These are phyloP conservation scores for Drosophila willistoni DNA, from an alignment of 1,140 invertebrate genomes.

Conservation along the genomic window DNA sequence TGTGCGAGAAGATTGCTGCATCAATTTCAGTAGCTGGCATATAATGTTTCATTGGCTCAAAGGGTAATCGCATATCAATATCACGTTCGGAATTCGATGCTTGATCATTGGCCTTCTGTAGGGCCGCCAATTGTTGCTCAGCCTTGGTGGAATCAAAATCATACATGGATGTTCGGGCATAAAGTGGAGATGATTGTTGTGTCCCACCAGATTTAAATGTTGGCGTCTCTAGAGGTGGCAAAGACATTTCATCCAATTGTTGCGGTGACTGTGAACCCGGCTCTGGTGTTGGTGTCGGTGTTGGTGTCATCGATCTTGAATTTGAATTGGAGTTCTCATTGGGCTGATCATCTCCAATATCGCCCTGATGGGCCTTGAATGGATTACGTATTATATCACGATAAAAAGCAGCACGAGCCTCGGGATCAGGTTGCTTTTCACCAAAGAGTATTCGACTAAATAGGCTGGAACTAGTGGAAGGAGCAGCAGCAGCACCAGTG, in stretches of 20 bases:
- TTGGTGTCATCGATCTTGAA: conserved; percentile 67
- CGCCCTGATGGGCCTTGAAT: conserved; percentile 54
- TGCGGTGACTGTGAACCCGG: conserved; percentile 66
- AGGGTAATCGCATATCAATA: conserved; percentile 90
- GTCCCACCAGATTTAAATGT: not conserved
- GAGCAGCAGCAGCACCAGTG: not conserved
- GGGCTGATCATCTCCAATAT: conserved; percentile 28
- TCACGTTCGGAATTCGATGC: conserved; percentile 84
- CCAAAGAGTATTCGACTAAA: conserved; percentile 48
- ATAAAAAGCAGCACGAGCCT: conserved; percentile 51
- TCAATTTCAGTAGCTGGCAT: conserved; percentile 93
- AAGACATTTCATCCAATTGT: not conserved
- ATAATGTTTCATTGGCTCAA: conserved; percentile 90
- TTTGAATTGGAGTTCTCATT: conserved; percentile 59
- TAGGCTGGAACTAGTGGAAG: conserved; percentile 7
- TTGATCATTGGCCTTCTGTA: conserved; percentile 33
- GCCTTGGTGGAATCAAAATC: conserved; percentile 53
- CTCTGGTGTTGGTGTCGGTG: conserved; percentile 64
- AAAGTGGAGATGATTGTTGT: conserved; percentile 30
- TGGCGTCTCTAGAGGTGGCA: not conserved
- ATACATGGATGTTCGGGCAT: conserved; percentile 67
- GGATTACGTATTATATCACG: conserved; percentile 67
- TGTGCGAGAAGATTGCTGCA: conserved; percentile 90
- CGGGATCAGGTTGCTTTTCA: conserved; percentile 39
- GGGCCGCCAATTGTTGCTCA: conserved; percentile 43